Evolutionary conservation across 2,888 invertebrate genomes (phyloP), one percentile per base, ranked within the genome.

Genomic region (Lobophora halterata): DNA sequence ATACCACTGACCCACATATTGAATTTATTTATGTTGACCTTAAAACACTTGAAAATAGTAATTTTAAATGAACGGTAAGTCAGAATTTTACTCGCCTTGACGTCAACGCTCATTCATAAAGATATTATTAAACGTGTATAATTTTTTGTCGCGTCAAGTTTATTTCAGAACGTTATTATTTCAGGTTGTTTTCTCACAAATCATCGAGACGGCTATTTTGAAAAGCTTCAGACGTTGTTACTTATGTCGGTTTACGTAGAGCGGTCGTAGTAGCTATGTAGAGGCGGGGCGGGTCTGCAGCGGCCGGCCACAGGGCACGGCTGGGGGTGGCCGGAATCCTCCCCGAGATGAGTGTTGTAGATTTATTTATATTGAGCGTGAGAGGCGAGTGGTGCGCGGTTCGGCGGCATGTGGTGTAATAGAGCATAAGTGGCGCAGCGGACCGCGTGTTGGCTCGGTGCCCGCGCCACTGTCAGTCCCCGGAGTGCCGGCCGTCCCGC

Each of bases 81-180:
- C 46, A 35, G 9, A 35, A 37, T 35, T 45, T 45, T 63, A 63
- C 63, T 50, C 55, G 49, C 46, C 42, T 58, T 75, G 75, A 81
- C 83, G 81, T 82, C 77, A 77, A 67, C 59, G 36, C 65, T 67
- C 86, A 86, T 85, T 85, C 83, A 85, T 76, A 71, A 80, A 71
- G 58, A 58, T 64, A 66, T 65, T 62, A 62, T 35, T 51, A 49
- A 48, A 45, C 46, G 13, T 32, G 27, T 33, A 46, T 31, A 33
- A 44, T 27, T 38, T n/a, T 42, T 58, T 61, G 67, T 71, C 70
- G 65, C 64, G 65, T 62, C 57, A 65, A 58, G 44, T 66, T 58
- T 58, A 65, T 64, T 68, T 60, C 50, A 46, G 37, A 38, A 48
- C 46, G 49, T 49, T 52, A 41, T 39, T 42, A 31, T 52, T 47